Percentiles rank a stretch among this genome's conserved stretches.
These are phyloP conservation scores for Sclerodermus sp. DNA, from an alignment of 2,888 invertebrate species.

Conservation along the genomic window DNA sequence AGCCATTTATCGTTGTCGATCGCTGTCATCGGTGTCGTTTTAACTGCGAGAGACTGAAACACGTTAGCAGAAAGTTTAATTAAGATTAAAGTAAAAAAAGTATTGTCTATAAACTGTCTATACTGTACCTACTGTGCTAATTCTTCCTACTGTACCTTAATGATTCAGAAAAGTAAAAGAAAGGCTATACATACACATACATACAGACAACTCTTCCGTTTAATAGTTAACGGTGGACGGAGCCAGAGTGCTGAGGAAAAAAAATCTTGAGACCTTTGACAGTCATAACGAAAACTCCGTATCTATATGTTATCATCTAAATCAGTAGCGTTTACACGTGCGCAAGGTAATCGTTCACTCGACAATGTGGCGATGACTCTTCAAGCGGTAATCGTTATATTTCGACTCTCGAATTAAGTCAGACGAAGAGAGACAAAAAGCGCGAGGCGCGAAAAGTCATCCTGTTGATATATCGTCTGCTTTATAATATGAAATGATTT, in stretches of 20 bases:
- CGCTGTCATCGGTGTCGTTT: conserved; percentile 33
- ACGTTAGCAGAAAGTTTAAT: conserved; percentile 22
- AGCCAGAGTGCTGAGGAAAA: conserved; percentile 19
- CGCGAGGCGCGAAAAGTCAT: conserved; percentile 21
- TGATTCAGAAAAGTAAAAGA: too few relatives aligned
- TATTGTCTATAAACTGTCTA: conserved; percentile 32
- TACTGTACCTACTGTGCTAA: conserved; percentile 21
- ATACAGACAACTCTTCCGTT: too few relatives aligned
- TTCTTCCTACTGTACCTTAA: conserved; percentile 20
- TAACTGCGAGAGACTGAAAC: conserved; percentile 26
- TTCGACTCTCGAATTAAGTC: conserved; percentile 15
- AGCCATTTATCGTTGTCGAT: conserved; percentile 18
- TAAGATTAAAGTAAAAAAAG: background rate
- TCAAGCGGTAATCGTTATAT: conserved; percentile 27
- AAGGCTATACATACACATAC: too few relatives aligned
- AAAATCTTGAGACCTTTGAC: conserved; percentile 17
- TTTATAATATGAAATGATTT: conserved; percentile 47
- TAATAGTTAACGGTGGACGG: conserved; percentile 32
- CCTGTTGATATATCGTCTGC: conserved; percentile 54
- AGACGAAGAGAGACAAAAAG: conserved; percentile 15
- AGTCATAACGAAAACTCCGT: conserved; percentile 17
- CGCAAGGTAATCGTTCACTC: conserved; percentile 16
- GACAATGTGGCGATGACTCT: conserved; percentile 27
- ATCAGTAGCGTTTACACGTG: conserved; percentile 19
- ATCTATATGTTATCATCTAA: conserved; percentile 26